These are phyloP conservation scores for Mormoops blainvillei DNA, from an alignment of 2,113 vertebrate genomes.

Conservation along the genomic window DNA sequence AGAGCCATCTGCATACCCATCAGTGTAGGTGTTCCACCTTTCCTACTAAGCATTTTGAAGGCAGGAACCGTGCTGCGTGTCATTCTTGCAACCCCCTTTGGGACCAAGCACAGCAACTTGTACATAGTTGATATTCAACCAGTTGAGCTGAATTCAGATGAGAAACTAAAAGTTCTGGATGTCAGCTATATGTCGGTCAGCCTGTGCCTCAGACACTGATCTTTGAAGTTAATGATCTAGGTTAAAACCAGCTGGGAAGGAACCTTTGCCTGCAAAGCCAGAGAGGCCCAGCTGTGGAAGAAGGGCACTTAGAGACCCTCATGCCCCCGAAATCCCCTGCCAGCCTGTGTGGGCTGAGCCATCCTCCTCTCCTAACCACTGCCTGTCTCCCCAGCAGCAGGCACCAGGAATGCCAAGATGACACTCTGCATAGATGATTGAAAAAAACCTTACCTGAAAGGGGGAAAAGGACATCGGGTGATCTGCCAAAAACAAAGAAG, in stretches of 20 bases:
- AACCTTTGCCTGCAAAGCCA: neutral
- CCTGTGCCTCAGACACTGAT: neutral
- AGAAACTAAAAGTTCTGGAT: neutral
- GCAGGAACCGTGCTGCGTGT: neutral
- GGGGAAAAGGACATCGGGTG: neutral
- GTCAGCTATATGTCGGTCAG: neutral
- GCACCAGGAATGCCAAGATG: neutral
- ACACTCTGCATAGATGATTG: neutral
- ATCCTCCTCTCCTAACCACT: neutral
- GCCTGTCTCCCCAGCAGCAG: neutral
- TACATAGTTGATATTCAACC: neutral
- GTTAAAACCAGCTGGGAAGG: neutral
- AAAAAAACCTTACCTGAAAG: conserved; percentile 20
- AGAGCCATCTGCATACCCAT: rapidly evolving
- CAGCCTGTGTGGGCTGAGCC: neutral
- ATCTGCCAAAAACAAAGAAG: neutral
- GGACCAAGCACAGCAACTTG: neutral
- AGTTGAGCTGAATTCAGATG: neutral
- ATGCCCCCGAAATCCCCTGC: rapidly evolving
- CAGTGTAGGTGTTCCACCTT: neutral
- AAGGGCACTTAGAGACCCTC: neutral
- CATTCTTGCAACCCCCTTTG: neutral
- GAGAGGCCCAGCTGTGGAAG: neutral
- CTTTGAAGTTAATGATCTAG: neutral
- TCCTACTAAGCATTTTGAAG: neutral